Conservation (phyloP, 2,888 invertebrate species). For the Podotricha telesiphe region DNA sequence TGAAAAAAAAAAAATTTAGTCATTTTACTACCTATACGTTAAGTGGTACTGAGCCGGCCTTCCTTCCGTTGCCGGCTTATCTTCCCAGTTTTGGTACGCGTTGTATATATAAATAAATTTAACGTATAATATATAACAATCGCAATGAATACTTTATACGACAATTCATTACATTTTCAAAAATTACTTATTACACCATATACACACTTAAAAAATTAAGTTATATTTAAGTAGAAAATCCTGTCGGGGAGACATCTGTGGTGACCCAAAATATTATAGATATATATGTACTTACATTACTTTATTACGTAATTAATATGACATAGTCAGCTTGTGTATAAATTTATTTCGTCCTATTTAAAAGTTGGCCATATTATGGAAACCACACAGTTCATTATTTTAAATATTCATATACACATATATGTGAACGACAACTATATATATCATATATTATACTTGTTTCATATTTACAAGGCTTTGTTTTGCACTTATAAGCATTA, state of each 20-base stretch:
- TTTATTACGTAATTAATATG: slow-evolving; percentile 40
- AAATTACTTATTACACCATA: too few relatives aligned
- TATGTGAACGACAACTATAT: background rate
- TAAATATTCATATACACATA: slow-evolving; percentile 18
- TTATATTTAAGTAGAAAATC: slow-evolving; percentile 25
- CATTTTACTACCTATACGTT: too few relatives aligned
- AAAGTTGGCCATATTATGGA: slow-evolving; percentile 36
- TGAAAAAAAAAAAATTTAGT: too few relatives aligned
- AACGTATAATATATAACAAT: too few relatives aligned
- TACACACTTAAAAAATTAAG: slow-evolving; percentile 17
- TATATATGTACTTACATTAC: slow-evolving; percentile 24
- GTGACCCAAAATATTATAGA: slow-evolving; percentile 27
- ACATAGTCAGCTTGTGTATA: slow-evolving; percentile 40
- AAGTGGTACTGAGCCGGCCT: too few relatives aligned
- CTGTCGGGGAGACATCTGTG: slow-evolving; percentile 29
- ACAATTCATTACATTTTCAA: too few relatives aligned
- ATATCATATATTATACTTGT: slow-evolving; percentile 1
- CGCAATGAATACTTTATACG: too few relatives aligned
- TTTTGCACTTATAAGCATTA: slow-evolving; percentile 10
- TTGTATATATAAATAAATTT: too few relatives aligned
- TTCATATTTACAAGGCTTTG: background rate
- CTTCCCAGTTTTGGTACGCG: too few relatives aligned
- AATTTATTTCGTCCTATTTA: slow-evolving; percentile 35
- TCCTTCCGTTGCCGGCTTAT: too few relatives aligned
- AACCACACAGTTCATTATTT: slow-evolving; percentile 38